A percentile compares a stretch with the other conserved stretches of the same genome.
Conservation (phyloP, 2,113 vertebrate genomes). For the Peromyscus polionotus region DNA sequence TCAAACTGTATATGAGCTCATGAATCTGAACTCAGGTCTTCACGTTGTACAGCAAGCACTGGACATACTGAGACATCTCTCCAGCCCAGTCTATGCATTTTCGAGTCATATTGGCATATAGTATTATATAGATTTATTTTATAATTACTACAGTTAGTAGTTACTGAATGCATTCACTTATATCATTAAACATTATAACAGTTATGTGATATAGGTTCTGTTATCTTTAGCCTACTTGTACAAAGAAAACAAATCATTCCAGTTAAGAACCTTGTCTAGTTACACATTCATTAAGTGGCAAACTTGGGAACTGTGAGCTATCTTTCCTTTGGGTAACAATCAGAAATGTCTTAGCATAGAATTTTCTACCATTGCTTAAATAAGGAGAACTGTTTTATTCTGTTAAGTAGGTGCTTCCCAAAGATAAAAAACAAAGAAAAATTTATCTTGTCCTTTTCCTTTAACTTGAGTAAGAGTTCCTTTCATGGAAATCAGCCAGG, state of each 20-base stretch:
- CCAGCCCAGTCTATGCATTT: not conserved
- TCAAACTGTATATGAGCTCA: not conserved
- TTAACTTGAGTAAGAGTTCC: slow-evolving; percentile 76
- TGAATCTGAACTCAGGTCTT: not conserved
- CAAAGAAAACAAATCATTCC: slow-evolving; percentile 1
- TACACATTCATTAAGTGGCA: not conserved
- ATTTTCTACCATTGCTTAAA: slow-evolving; percentile 82
- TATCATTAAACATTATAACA: not conserved
- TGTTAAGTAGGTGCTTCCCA: slow-evolving; percentile 83
- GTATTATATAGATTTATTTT: not conserved
- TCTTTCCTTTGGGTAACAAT: slow-evolving; percentile 66
- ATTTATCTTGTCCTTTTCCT: slow-evolving; percentile 70
- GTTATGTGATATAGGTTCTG: not conserved
- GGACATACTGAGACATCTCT: not conserved
- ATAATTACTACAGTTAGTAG: slow-evolving; percentile 1
- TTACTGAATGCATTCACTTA: not conserved
- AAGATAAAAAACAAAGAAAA: slow-evolving; percentile 77
- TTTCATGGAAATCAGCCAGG: slow-evolving; percentile 83
- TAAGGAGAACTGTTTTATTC: slow-evolving; percentile 82
- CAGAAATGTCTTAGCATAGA: slow-evolving; percentile 84
- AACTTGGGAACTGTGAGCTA: not conserved
- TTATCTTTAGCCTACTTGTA: slow-evolving; percentile 27
- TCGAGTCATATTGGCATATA: not conserved
- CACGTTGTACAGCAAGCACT: not conserved
- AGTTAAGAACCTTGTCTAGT: not conserved